Conservation (phyloP, 2,888 invertebrate species). For the Pterobdella sp. region DNA sequence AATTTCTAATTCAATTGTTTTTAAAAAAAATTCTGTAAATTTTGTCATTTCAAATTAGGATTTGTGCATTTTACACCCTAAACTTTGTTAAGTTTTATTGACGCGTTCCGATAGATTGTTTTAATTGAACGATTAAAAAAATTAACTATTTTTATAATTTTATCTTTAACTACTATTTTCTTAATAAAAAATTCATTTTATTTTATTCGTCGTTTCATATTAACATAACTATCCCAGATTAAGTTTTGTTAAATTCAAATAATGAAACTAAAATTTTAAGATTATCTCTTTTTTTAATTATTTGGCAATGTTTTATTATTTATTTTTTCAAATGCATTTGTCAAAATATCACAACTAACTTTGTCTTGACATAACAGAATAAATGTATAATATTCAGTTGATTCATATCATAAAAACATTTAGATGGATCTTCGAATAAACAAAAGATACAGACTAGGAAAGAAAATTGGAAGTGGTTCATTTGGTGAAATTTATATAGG, state of each 20-base stretch:
- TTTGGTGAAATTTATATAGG: constrained; percentile 75
- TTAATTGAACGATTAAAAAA: no score
- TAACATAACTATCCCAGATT: not conserved
- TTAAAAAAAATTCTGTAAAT: no score
- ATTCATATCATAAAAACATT: constrained; percentile 54
- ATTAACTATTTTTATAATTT: no score
- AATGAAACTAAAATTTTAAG: not conserved
- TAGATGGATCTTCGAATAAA: constrained; percentile 60
- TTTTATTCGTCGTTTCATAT: not conserved
- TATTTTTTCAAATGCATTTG: not conserved
- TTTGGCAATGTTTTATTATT: not conserved
- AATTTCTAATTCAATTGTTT: no score
- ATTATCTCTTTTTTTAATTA: not conserved
- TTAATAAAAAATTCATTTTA: not conserved
- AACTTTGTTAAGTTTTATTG: no score
- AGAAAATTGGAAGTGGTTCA: constrained; percentile 97
- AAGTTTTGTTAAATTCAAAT: not conserved
- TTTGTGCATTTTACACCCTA: no score
- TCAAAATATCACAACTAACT: not conserved
- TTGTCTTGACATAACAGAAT: not conserved
- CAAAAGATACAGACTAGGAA: constrained; percentile 92
- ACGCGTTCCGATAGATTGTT: no score
- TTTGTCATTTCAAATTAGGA: no score
- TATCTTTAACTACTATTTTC: not conserved
- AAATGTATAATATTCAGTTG: not conserved